Evolutionary conservation across 2,113 vertebrate species (phyloP).

Genomic region (pig (Sus scrofa)): T2T-Sscrofa CM000817.6:13348001-13348500

Average conservation of each 20-base stretch:
- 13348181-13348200: neutral
- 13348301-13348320: neutral
- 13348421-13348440: rapidly evolving
- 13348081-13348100: neutral
- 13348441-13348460: neutral
- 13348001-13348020: neutral
- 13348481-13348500: neutral
- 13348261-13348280: rapidly evolving
- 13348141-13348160: neutral
- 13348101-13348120: neutral
- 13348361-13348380: neutral
- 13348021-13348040: neutral
- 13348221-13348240: neutral
- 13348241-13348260: neutral
- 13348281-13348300: neutral
- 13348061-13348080: neutral
- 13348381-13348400: neutral
- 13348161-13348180: neutral
- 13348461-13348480: neutral
- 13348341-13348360: neutral
- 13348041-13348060: neutral
- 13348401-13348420: neutral
- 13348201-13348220: neutral
- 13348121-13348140: neutral
- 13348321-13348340: neutral